Conservation (phyloP, 2,113 vertebrate species). For the Ailuropoda melanoleuca region DNA sequence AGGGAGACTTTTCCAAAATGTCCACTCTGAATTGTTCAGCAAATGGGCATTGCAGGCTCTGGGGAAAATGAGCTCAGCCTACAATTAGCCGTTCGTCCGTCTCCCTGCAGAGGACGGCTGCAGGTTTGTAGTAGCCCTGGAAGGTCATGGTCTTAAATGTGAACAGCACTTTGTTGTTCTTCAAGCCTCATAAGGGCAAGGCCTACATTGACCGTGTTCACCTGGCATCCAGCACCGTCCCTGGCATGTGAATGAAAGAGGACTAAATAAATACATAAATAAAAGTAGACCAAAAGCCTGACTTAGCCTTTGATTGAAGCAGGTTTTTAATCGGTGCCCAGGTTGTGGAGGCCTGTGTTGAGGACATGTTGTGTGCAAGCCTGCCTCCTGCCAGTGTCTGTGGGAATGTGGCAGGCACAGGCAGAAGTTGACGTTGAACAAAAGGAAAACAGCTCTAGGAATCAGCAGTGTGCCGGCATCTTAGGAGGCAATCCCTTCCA, state of each 20-base stretch:
- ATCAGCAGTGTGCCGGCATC: slow-evolving; percentile 54
- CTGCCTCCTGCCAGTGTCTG: not conserved
- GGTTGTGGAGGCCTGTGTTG: not conserved
- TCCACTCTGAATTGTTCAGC: not conserved
- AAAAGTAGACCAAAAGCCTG: not conserved
- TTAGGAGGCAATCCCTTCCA: slow-evolving; percentile 68
- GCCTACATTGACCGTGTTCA: not conserved
- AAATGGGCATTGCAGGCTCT: not conserved
- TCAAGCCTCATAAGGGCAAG: not conserved
- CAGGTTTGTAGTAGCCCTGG: not conserved
- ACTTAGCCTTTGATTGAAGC: not conserved
- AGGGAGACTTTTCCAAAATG: not conserved
- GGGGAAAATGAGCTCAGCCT: not conserved
- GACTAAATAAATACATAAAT: not conserved
- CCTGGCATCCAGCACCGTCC: not conserved
- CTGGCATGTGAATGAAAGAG: not conserved
- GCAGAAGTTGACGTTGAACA: slow-evolving; percentile 53
- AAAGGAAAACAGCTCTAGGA: slow-evolving; percentile 64
- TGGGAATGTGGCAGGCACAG: not conserved
- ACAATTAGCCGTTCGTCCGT: not conserved
- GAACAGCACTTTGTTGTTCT: not conserved
- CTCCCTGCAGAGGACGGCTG: not conserved
- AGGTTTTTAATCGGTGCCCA: not conserved
- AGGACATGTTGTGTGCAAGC: not conserved
- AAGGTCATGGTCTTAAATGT: not conserved